Conservation (phyloP, 2,888 invertebrate species). For the Drosophila paranaensis region DNA sequence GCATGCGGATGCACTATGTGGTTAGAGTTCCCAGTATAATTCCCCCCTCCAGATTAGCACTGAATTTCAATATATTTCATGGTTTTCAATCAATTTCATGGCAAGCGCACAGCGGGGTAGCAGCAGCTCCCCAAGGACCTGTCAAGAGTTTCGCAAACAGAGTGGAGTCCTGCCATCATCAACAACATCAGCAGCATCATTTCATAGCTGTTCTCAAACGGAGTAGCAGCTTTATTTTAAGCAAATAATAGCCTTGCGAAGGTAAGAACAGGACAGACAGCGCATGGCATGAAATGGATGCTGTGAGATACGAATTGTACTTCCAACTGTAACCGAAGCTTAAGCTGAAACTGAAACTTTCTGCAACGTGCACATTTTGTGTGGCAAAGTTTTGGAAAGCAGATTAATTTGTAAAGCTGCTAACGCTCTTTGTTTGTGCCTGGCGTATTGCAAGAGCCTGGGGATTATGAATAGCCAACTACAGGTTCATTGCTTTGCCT, state of each 20-base stretch:
- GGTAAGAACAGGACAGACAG: conserved; percentile 7
- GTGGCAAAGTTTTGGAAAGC: conserved; percentile 56
- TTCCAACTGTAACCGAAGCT: conserved; percentile 20
- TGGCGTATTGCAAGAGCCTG: conserved; percentile 31
- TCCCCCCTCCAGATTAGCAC: conserved; percentile 47
- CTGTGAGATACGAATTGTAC: conserved; percentile 17
- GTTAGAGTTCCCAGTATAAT: conserved; percentile 12
- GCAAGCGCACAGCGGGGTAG: conserved; percentile 54
- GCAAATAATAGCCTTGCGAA: conserved; percentile 29
- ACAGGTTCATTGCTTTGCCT: conserved; percentile 29
- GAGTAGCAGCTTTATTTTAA: conserved; percentile 26
- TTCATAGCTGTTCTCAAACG: conserved; percentile 6
- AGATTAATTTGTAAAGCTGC: conserved; percentile 71
- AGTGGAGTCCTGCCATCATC: conserved; percentile 42
- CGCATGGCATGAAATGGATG: background rate
- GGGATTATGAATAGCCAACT: conserved; percentile 65
- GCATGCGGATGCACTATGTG: conserved; percentile 39
- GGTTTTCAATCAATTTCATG: conserved; percentile 78
- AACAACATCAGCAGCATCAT: conserved; percentile 12
- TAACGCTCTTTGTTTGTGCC: conserved; percentile 41
- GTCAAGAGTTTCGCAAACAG: conserved; percentile 72
- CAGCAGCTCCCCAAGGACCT: conserved; percentile 67
- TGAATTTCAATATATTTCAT: conserved; percentile 78
- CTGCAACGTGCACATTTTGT: conserved; percentile 50
- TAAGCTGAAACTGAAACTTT: conserved; percentile 38